phyloP scores from a whole-genome alignment of 2,888 invertebrate species.

The Ochropleura plecta region DNA sequence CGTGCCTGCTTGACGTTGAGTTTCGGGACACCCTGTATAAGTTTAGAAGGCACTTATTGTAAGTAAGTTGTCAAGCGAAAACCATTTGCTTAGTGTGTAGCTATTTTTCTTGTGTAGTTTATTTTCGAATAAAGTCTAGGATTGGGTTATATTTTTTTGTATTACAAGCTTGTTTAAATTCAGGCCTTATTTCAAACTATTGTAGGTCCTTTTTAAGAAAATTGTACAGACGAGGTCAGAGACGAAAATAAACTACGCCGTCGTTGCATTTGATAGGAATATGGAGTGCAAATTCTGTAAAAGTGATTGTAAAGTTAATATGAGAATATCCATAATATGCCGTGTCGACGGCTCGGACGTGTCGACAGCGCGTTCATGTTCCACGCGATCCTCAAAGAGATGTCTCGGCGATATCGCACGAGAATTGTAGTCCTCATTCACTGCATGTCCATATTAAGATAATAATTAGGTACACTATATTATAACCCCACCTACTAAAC shows the following conservation, averaged over 20 bases:
- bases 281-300: not conserved
- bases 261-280: not conserved
- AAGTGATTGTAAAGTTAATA: not conserved
- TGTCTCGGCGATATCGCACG: not conserved
- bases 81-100: not conserved
- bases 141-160: slow-evolving; percentile 14
- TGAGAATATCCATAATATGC: not conserved
- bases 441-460: not conserved
- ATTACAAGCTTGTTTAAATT: not conserved
- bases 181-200: not conserved
- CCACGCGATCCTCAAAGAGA: too few relatives aligned
- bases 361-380: too few relatives aligned
- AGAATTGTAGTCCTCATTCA: not conserved
- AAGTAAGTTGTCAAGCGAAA: slow-evolving; percentile 58
- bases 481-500: not conserved
- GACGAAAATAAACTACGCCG: not conserved
- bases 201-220: not conserved
- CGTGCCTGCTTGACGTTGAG: too few relatives aligned
- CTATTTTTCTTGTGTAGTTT: slow-evolving; percentile 15
- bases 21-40: too few relatives aligned
- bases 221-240: not conserved
- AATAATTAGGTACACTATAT: not conserved
- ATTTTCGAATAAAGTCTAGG: not conserved
- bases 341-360: too few relatives aligned
- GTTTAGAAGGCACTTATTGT: slow-evolving; percentile 63